Evolutionary conservation across 2,888 invertebrate species (phyloP), one percentile per base, ranked within the genome.

Genomic region (Melieria omissa): DNA sequence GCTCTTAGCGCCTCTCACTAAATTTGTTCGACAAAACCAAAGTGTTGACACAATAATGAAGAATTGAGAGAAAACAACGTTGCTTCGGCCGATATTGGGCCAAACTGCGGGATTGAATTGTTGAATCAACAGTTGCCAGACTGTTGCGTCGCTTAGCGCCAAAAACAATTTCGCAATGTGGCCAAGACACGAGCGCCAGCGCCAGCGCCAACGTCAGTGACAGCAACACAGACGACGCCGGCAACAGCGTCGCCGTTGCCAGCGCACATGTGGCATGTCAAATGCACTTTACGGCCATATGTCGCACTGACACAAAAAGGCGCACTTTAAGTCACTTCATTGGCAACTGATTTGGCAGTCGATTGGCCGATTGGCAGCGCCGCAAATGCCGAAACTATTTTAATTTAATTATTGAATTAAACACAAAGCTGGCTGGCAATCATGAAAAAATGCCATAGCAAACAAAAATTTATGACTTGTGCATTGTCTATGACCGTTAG

Each of bases 271-370:
- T 52, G 52, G 60, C 67, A 67, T 61, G 60, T 67, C 67, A 67
- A 67, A 29, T 29, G 29, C 29, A 29, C 29, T 29, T 29, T 29
- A 29, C 29, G 29, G 29, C 29, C 29, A 29, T 29, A 29, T 52
- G 44, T 61, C 12, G 67, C 29, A 52, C 67, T 61, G 60, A 61
- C 67, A 67, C 52, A 45, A 67, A 67, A 61, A 52, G 60, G 60
- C 52, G 67, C 61, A 58, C 61, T 67, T 61, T 67, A 60, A 67
- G 67, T 52, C 67, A 67, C 60, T 67, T 67, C 61, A 67, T 67
- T 61, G 67, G 42, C 60, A 67, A 58, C 29, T 29, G 29, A 29
- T 16, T 61, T 67, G 67, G 67, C 67, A 67, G 44, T 61, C 60
- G 67, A 60, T 67, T 67, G 61, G 61, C 67, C 49, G 60, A 58